Evolutionary conservation across 92 coral and sea anemone genomes (phyloP).

Genomic region (Bergia puertoricense): DNA sequence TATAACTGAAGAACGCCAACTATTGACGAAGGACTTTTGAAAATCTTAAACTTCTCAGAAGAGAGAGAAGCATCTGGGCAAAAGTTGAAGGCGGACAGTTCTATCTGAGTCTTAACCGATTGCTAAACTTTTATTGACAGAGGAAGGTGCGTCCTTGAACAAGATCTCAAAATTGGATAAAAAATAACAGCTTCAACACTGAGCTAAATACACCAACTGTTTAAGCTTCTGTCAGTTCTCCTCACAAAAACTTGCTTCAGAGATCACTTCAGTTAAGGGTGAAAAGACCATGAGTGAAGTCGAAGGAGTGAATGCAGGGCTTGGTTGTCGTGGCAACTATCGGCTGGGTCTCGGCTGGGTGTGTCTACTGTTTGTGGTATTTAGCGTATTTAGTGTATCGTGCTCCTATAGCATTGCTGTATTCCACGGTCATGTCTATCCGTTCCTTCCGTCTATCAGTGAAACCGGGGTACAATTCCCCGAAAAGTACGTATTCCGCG

Average conservation of each 20-base stretch:
- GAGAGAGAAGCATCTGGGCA: neutral
- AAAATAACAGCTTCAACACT: neutral
- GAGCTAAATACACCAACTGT: neutral
- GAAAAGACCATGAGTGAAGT: neutral
- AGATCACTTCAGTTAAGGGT: neutral
- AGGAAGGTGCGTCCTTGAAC: neutral
- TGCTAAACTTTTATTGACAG: neutral
- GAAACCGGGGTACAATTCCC: conserved; percentile 83
- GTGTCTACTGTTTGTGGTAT: conserved; percentile 64
- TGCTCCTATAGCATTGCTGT: conserved; percentile 73
- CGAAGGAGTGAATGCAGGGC: neutral
- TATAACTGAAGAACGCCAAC: neutral
- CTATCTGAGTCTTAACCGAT: too few relatives aligned
- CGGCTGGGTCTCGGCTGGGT: conserved; percentile 78
- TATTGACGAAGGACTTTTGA: neutral
- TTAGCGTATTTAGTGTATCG: conserved; percentile 57
- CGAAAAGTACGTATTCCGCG: conserved; percentile 80
- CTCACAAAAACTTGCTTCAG: neutral
- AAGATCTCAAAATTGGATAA: neutral
- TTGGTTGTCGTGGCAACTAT: conserved; percentile 27
- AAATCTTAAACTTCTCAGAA: neutral
- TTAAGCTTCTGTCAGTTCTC: neutral
- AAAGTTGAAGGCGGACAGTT: neutral
- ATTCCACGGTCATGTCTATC: conserved; percentile 73
- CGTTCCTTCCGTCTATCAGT: conserved; percentile 81